These are phyloP conservation scores for Macrochelys suwanniensis DNA, from an alignment of 2,797 vertebrate species.

Conservation along the genomic window DNA sequence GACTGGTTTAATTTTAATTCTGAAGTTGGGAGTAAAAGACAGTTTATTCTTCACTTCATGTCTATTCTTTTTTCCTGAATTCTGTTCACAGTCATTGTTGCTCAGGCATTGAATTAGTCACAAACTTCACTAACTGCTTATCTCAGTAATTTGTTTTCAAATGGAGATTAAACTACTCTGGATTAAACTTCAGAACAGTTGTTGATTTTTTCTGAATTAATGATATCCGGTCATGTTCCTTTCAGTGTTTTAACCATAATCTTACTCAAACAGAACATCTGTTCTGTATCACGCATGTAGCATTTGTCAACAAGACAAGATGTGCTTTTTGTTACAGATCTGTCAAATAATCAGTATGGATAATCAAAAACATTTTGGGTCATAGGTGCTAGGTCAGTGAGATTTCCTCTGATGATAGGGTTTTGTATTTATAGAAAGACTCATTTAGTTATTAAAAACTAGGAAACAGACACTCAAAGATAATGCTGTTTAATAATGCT, in stretches of 20 bases:
- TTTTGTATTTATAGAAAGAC: not conserved
- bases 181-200: not conserved
- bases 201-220: not conserved
- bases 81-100: not conserved
- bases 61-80: not conserved
- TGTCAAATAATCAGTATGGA: not conserved
- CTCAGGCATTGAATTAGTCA: not conserved
- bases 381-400: not conserved
- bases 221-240: not conserved
- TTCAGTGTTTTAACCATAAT: not conserved
- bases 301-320: not conserved
- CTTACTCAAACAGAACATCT: not conserved
- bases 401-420: not conserved
- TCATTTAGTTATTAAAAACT: not conserved
- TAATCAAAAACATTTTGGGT: not conserved
- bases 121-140: not conserved
- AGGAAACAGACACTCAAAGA: not conserved
- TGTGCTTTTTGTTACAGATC: not conserved
- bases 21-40: not conserved
- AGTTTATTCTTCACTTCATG: not conserved
- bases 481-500: not conserved
- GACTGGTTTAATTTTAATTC: not conserved
- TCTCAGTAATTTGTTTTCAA: not conserved
- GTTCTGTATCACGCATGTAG: not conserved
- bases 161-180: not conserved